Evolutionary conservation across 1,140 invertebrate genomes (phyloP).

Genomic region (Scaptomyza hsui): DNA sequence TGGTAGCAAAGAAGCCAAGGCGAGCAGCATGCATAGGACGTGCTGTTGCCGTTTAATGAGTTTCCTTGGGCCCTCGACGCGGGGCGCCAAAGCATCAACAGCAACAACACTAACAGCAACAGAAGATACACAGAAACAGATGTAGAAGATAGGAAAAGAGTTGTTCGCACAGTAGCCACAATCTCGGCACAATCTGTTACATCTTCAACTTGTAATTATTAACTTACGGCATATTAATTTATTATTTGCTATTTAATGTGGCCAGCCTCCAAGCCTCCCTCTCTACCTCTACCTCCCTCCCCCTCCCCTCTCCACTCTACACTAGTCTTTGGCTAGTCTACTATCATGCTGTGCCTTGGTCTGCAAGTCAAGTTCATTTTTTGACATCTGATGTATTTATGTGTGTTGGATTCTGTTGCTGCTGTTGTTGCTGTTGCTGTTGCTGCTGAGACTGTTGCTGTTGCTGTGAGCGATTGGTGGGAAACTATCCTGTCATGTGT

Average conservation of each 20-base stretch:
- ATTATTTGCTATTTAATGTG: slow-evolving; percentile 81
- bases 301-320: neutral
- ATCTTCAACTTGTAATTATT: slow-evolving; percentile 75
- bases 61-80: slow-evolving; percentile 22
- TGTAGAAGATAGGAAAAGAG: slow-evolving; percentile 46
- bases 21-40: slow-evolving; percentile 12
- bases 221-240: slow-evolving; percentile 82
- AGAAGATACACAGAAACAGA: slow-evolving; percentile 29
- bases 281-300: neutral
- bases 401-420: slow-evolving; percentile 54
- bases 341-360: slow-evolving; percentile 45
- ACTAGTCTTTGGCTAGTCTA: slow-evolving; percentile 20
- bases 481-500: slow-evolving; percentile 77
- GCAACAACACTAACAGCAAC: neutral
- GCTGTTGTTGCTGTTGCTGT: slow-evolving; percentile 26
- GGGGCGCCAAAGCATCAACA: slow-evolving; percentile 20
- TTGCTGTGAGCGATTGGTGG: slow-evolving; percentile 77
- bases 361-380: slow-evolving; percentile 74
- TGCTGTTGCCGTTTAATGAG: slow-evolving; percentile 40
- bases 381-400: slow-evolving; percentile 82
- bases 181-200: slow-evolving; percentile 58
- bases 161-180: slow-evolving; percentile 67
- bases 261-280: slow-evolving; percentile 60
- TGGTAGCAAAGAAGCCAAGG: slow-evolving; percentile 8
- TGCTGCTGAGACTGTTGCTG: slow-evolving; percentile 20